Conservation (phyloP, 2,113 vertebrate species). For the Otolemur garnettii region DNA sequence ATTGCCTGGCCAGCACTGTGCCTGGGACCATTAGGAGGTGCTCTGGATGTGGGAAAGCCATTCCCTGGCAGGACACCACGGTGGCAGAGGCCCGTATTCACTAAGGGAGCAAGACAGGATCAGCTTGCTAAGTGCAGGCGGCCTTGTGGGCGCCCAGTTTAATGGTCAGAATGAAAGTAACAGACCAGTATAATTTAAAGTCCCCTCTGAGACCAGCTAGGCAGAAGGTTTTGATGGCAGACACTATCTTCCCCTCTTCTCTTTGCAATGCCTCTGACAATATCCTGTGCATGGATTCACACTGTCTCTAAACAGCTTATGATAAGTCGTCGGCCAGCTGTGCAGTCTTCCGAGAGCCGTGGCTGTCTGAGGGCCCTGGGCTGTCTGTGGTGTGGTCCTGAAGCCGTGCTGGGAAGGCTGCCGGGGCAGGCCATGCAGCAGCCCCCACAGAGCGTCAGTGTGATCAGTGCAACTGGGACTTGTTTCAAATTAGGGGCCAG, state of each 20-base stretch:
- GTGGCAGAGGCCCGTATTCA: neutral
- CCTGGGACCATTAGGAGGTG: neutral
- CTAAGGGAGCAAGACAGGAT: neutral
- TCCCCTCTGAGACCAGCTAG: neutral
- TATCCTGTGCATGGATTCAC: accelerated
- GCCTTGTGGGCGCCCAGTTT: neutral
- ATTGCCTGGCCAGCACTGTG: neutral
- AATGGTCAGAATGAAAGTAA: neutral
- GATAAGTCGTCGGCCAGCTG: neutral
- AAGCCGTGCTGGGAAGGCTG: accelerated
- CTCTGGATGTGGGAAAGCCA: neutral
- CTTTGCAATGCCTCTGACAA: neutral
- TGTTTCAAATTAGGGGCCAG: neutral
- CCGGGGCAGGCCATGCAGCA: accelerated
- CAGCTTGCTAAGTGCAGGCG: neutral
- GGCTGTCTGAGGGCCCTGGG: neutral
- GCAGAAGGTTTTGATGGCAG: neutral
- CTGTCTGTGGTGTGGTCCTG: neutral
- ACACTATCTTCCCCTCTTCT: neutral
- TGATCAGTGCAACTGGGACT: too few relatives aligned
- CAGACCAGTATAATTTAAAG: neutral
- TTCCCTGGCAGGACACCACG: neutral
- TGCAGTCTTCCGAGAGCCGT: neutral
- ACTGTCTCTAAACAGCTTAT: neutral
- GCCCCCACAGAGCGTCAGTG: too few relatives aligned